Conservation (phyloP, 2,797 vertebrate genomes). For the Rhinichthys osculus region DNA sequence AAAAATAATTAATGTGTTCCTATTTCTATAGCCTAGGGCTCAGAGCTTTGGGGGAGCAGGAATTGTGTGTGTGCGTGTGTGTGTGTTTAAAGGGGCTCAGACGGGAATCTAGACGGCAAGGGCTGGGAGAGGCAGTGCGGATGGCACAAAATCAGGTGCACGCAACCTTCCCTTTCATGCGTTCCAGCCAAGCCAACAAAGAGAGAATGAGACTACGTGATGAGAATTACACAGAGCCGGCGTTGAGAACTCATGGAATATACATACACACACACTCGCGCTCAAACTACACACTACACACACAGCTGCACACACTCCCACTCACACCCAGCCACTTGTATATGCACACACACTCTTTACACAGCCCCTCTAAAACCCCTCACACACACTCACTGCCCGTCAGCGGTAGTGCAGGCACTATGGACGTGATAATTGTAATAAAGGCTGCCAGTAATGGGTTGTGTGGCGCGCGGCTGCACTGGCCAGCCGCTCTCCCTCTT, state of each 20-base stretch:
- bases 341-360: conserved; percentile 42
- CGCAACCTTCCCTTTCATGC: conserved; percentile 41
- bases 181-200: conserved; percentile 49
- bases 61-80: conserved; percentile 12
- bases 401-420: conserved; percentile 59
- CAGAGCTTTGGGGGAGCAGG: conserved; percentile 39
- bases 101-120: conserved; percentile 22
- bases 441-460: conserved; percentile 67
- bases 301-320: conserved; percentile 44
- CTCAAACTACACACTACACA: conserved; percentile 39
- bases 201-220: conserved; percentile 48
- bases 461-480: conserved; percentile 54
- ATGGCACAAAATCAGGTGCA: conserved; percentile 50
- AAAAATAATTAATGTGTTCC: conserved; percentile 65
- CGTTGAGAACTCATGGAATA: conserved; percentile 40
- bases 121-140: background rate
- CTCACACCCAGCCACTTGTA: conserved; percentile 47
- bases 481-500: conserved; percentile 61
- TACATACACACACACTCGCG: conserved; percentile 21
- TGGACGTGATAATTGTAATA: conserved; percentile 68
- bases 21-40: conserved; percentile 60
- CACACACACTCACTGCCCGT: conserved; percentile 50
- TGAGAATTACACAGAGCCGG: conserved; percentile 40
- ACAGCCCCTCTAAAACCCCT: conserved; percentile 41
- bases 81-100: conserved; percentile 13